A percentile compares a stretch with the other conserved stretches of the same genome.
Conservation (phyloP, 2,888 invertebrate genomes). For the Meteorus colon region DNA sequence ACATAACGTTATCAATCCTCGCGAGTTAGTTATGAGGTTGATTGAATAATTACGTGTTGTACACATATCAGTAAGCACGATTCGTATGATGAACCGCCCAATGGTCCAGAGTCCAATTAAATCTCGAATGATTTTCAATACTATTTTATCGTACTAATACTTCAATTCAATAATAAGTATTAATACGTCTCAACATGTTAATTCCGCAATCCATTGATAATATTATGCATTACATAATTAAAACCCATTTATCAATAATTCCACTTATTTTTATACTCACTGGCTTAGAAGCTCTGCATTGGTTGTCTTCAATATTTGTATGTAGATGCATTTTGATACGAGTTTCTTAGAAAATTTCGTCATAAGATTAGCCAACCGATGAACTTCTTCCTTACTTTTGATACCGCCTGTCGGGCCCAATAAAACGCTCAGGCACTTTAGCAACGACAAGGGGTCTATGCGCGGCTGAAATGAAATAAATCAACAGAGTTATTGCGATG, state of each 20-base stretch:
- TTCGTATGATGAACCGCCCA: conserved; percentile 60
- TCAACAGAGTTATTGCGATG: conserved; percentile 27
- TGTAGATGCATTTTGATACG: conserved; percentile 95
- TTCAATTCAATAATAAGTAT: conserved; percentile 49
- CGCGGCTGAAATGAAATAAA: conserved; percentile 83
- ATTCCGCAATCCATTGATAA: background rate
- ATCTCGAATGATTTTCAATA: conserved; percentile 61
- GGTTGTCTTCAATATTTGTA: conserved; percentile 92
- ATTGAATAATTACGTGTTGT: conserved; percentile 54
- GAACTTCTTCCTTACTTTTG: conserved; percentile 89
- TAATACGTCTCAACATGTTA: conserved; percentile 58
- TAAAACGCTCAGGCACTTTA: conserved; percentile 91
- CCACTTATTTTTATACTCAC: conserved; percentile 72
- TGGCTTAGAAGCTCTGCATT: conserved; percentile 87
- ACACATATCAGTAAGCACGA: conserved; percentile 69
- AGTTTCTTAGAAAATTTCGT: conserved; percentile 95
- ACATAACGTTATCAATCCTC: background rate
- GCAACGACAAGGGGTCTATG: conserved; percentile 90
- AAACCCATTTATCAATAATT: conserved; percentile 3
- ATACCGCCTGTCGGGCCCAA: conserved; percentile 90
- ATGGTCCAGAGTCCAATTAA: conserved; percentile 68
- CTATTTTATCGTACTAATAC: conserved; percentile 52
- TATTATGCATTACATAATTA: background rate
- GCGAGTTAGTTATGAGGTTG: background rate
- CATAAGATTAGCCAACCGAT: conserved; percentile 94